Evolutionary conservation across 2,797 vertebrate species (phyloP).

Genomic region (Chromis chromis): DNA sequence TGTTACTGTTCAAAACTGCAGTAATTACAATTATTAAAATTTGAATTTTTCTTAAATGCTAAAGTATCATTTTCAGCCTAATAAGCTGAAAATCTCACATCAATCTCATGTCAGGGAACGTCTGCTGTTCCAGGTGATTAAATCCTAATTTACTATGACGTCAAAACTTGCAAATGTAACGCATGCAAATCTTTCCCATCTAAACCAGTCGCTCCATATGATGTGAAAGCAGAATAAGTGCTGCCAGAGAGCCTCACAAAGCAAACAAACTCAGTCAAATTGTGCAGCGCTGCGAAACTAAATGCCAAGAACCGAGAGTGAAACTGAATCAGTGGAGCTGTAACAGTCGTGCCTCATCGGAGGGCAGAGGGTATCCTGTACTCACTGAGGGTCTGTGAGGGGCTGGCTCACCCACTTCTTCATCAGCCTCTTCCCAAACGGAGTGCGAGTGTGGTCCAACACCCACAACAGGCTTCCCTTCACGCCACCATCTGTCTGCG

Average conservation of each 20-base stretch:
- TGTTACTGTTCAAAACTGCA: slow-evolving; percentile 1
- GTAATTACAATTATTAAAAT: too few relatives aligned
- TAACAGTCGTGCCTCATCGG: background rate
- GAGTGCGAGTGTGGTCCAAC: slow-evolving; percentile 92
- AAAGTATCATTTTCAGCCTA: background rate
- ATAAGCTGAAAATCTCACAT: background rate
- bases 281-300: slow-evolving; percentile 1
- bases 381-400: slow-evolving; percentile 89
- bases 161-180: slow-evolving; percentile 4
- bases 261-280: background rate
- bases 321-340: slow-evolving; percentile 5
- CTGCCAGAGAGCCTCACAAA: slow-evolving; percentile 2
- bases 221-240: background rate
- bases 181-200: background rate
- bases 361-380: slow-evolving; percentile 29
- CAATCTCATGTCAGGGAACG: background rate
- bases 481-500: slow-evolving; percentile 82
- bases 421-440: slow-evolving; percentile 91
- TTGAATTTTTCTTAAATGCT: background rate
- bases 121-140: background rate
- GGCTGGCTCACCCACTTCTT: slow-evolving; percentile 96
- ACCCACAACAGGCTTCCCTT: slow-evolving; percentile 95
- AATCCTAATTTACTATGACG: background rate
- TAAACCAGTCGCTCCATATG: background rate
- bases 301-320: background rate